Percentiles rank a stretch among this genome's conserved stretches.
These are phyloP conservation scores for Drosophila atripex DNA, from an alignment of 2,888 invertebrate species.

Conservation along the genomic window DNA sequence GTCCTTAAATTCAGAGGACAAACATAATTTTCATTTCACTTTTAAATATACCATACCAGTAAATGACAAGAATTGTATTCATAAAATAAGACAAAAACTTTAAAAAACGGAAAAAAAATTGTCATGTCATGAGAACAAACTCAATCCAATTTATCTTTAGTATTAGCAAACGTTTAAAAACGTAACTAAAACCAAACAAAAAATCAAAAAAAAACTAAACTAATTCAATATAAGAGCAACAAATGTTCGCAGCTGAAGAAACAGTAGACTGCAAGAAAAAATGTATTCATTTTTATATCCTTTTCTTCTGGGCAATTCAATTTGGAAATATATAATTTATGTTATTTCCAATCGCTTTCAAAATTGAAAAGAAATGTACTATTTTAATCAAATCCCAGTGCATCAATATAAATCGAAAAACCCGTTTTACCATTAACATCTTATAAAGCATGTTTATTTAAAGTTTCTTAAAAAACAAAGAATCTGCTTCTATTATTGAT, in stretches of 20 bases:
- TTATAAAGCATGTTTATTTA: slow-evolving; percentile 16
- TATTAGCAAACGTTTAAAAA: slow-evolving; percentile 61
- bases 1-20: slow-evolving; percentile 23
- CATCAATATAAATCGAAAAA: slow-evolving; percentile 32
- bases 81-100: slow-evolving; percentile 18
- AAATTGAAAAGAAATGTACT: no score
- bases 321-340: slow-evolving; percentile 47
- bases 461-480: slow-evolving; percentile 5
- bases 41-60: slow-evolving; percentile 19
- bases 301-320: not conserved
- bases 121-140: slow-evolving; percentile 36
- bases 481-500: slow-evolving; percentile 47
- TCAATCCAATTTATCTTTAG: slow-evolving; percentile 55
- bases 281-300: not conserved
- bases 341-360: not conserved
- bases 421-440: no score
- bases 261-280: slow-evolving; percentile 20
- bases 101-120: slow-evolving; percentile 20
- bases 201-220: slow-evolving; percentile 27
- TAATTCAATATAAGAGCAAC: not conserved
- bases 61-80: slow-evolving; percentile 16
- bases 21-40: slow-evolving; percentile 37
- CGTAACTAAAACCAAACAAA: slow-evolving; percentile 20
- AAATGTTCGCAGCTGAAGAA: slow-evolving; percentile 48
- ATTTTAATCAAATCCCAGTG: slow-evolving; percentile 52